A percentile compares a stretch with the other conserved stretches of the same genome.
These are phyloP conservation scores for Pollimyrus isidori DNA, from an alignment of 2,113 vertebrate species.

Conservation along the genomic window DNA sequence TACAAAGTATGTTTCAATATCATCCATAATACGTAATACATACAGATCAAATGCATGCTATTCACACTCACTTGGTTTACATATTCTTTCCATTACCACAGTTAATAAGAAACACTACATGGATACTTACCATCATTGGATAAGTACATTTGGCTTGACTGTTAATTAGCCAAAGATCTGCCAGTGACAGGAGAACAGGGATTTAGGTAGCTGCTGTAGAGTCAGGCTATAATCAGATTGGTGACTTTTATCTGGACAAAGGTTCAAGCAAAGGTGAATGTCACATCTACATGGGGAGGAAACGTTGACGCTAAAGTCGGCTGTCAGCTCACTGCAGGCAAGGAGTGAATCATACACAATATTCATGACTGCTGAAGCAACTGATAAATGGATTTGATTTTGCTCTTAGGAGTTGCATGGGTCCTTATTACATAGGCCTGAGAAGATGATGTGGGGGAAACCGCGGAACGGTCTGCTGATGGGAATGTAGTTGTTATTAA, in stretches of 20 bases:
- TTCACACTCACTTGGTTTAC: not conserved
- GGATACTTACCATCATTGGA: not conserved
- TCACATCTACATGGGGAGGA: not conserved
- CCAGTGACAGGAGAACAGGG: not conserved
- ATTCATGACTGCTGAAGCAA: not conserved
- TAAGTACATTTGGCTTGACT: not conserved
- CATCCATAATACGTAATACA: not conserved
- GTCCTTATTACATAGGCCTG: not conserved
- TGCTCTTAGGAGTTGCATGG: not conserved
- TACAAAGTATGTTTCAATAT: not conserved
- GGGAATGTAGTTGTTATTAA: not conserved
- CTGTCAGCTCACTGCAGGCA: not conserved
- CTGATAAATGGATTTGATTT: not conserved
- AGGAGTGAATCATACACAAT: not conserved
- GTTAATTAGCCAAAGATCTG: not conserved
- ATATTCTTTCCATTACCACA: not conserved
- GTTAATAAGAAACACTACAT: not conserved
- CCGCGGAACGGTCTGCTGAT: not conserved
- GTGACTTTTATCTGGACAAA: not conserved
- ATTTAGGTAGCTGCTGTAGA: not conserved
- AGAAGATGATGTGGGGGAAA: not conserved
- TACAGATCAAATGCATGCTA: not conserved
- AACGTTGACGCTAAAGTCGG: not conserved
- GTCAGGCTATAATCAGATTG: not conserved
- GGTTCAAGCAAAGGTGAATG: not conserved